phyloP scores from a whole-genome alignment of 2,797 vertebrate species.

The Xiphophorus birchmanni region DNA sequence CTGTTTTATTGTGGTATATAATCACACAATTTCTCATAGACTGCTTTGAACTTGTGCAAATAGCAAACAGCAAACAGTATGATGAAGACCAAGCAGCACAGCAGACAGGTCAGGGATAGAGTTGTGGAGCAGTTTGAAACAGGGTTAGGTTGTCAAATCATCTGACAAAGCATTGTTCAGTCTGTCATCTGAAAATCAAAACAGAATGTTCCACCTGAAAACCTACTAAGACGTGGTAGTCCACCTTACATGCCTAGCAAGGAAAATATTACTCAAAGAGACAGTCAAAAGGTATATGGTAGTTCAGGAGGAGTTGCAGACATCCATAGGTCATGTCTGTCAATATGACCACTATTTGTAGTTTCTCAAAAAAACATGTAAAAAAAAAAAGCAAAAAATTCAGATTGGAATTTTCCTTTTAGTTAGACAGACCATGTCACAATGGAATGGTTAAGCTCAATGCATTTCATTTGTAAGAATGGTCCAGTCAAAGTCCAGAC shows the following conservation, averaged over 20 bases:
- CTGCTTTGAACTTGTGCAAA: not conserved
- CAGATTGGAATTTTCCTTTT: not conserved
- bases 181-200: not conserved
- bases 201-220: not conserved
- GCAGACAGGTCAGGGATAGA: not conserved
- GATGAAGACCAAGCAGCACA: not conserved
- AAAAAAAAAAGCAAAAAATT: too few species aligned
- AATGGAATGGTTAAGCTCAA: not conserved
- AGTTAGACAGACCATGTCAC: not conserved
- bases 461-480: not conserved
- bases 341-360: not conserved
- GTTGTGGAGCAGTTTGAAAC: not conserved
- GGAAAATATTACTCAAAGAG: not conserved
- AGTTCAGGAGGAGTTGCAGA: not conserved
- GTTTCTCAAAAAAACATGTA: not conserved
- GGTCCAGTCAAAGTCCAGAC: not conserved
- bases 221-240: not conserved
- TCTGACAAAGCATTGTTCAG: not conserved
- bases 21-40: not conserved
- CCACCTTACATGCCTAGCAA: not conserved
- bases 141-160: not conserved
- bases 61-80: not conserved
- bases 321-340: not conserved
- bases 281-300: not conserved
- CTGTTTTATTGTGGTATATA: constrained; percentile 5